A percentile compares a stretch with the other conserved stretches of the same genome.
phyloP scores from a whole-genome alignment of 1,140 invertebrate genomes.

The Magallana gigas region DNA sequence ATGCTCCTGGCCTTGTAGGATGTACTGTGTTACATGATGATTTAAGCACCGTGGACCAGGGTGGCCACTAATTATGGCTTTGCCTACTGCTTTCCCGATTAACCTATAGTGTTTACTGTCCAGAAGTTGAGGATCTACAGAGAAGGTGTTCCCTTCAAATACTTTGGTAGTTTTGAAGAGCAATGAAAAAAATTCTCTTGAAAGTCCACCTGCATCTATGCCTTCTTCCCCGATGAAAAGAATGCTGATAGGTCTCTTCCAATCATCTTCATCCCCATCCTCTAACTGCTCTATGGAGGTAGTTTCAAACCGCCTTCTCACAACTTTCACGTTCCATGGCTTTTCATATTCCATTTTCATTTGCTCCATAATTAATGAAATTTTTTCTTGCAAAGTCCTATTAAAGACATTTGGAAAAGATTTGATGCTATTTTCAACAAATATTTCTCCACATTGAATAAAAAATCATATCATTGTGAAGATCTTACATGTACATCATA shows the following conservation, averaged over 20 bases:
- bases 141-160: conserved; percentile 42
- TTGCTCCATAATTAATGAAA: neutral
- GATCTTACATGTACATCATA: too few relatives aligned
- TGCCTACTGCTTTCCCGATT: conserved; percentile 22
- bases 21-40: conserved; percentile 23
- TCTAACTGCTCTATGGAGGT: neutral
- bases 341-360: conserved; percentile 1
- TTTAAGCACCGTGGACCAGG: conserved; percentile 45
- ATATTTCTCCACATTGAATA: neutral
- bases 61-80: conserved; percentile 38
- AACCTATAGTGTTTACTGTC: conserved; percentile 38
- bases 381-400: conserved; percentile 1
- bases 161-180: conserved; percentile 31
- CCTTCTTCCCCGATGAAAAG: conserved; percentile 46
- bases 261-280: conserved; percentile 30
- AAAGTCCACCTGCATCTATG: conserved; percentile 43
- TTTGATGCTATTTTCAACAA: neutral
- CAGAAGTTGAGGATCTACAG: conserved; percentile 38
- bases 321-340: conserved; percentile 8
- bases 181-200: neutral
- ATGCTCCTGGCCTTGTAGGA: neutral
- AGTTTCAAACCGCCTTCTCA: neutral
- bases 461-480: too few relatives aligned
- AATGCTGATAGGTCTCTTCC: conserved; percentile 36
- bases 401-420: neutral